These are phyloP conservation scores for Opisthocomus hoazin DNA, from an alignment of 2,113 vertebrate genomes.

Conservation along the genomic window DNA sequence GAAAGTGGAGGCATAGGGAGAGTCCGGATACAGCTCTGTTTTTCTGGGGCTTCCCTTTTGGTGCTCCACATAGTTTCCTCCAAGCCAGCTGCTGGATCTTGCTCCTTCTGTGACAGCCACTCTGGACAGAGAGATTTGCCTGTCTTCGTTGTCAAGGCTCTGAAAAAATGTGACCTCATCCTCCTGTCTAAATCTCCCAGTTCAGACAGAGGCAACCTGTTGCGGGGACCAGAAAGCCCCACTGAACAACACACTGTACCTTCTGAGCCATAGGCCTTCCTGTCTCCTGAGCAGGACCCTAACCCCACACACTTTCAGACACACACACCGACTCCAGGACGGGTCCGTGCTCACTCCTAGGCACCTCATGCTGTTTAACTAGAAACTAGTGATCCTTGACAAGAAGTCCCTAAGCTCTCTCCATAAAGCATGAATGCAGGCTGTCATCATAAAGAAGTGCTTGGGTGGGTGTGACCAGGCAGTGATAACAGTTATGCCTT, in stretches of 20 bases:
- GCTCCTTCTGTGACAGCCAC: not conserved
- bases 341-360: not conserved
- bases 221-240: not conserved
- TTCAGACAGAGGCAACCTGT: not conserved
- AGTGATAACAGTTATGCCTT: accelerated
- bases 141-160: not conserved
- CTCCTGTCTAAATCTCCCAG: not conserved
- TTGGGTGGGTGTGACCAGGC: accelerated
- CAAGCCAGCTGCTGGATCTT: not conserved
- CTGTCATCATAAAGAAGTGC: not conserved
- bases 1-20: not conserved
- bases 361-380: not conserved
- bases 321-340: not conserved
- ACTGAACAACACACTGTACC: not conserved
- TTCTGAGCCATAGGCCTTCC: accelerated
- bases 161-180: not conserved
- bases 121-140: not conserved
- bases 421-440: not conserved
- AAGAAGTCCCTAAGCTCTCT: not conserved
- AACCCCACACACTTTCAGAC: not conserved
- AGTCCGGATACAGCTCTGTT: not conserved
- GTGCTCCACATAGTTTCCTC: not conserved
- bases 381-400: not conserved
- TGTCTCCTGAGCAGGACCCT: not conserved
- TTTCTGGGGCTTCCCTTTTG: not conserved